phyloP scores from a whole-genome alignment of 2,113 vertebrate genomes.

The Hassar affinis region DNA sequence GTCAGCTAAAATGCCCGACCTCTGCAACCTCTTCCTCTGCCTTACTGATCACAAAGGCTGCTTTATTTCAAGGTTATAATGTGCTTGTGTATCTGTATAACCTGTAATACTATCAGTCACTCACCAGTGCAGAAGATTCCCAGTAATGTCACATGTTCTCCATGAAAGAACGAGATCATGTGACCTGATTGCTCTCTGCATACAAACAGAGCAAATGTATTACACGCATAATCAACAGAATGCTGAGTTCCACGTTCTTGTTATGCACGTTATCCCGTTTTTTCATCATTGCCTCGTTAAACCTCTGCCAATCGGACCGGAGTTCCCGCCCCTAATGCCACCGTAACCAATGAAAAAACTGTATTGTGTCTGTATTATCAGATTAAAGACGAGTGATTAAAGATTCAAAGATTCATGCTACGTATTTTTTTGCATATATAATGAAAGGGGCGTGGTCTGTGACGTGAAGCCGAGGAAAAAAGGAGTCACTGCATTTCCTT shows the following conservation, averaged over 20 bases:
- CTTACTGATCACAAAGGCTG: background rate
- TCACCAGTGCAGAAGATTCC: too few species aligned
- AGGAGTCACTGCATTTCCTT: background rate
- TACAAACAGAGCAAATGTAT: background rate
- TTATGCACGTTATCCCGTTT: background rate
- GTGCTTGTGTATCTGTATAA: too few species aligned
- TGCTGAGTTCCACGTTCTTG: background rate
- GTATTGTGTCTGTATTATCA: background rate
- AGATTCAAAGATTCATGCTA: background rate
- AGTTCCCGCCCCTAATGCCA: background rate
- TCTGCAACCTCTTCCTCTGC: background rate
- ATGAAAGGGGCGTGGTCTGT: background rate
- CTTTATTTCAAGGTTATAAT: too few species aligned
- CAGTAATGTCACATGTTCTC: too few species aligned
- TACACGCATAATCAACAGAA: background rate
- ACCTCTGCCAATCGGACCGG: background rate
- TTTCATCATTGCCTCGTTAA: background rate
- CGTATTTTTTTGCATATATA: background rate
- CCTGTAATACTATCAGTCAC: too few species aligned
- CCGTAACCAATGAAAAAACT: background rate
- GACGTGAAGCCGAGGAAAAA: background rate
- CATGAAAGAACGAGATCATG: too few species aligned
- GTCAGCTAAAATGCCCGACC: background rate
- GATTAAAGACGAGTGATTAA: too few species aligned
- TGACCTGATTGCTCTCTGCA: too few species aligned